phyloP scores from a whole-genome alignment of 1,140 invertebrate species.

The Agrypnia vestita region DNA sequence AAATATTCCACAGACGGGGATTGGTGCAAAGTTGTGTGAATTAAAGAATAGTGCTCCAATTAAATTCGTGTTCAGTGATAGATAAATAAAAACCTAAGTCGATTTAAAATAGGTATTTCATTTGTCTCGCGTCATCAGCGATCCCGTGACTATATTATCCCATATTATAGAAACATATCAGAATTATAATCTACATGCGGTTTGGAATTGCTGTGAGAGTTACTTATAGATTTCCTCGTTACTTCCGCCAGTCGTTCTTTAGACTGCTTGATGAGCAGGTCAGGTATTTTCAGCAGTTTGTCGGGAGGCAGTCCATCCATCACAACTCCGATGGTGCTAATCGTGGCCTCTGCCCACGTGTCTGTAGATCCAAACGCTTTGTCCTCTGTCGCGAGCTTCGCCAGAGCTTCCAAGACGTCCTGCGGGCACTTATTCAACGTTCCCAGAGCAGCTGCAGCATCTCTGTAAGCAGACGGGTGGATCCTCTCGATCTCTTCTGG shows the following conservation, averaged over 20 bases:
- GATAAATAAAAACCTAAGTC: too few relatives aligned
- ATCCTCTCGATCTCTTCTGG: conserved; percentile 69
- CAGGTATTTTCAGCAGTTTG: conserved; percentile 31
- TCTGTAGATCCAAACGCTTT: conserved; percentile 67
- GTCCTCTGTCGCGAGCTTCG: conserved; percentile 65
- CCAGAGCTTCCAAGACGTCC: conserved; percentile 66
- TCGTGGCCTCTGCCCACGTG: conserved; percentile 65
- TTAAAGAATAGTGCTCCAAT: too few relatives aligned
- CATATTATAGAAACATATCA: too few relatives aligned
- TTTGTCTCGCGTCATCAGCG: too few relatives aligned
- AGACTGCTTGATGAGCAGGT: neutral
- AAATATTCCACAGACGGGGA: too few relatives aligned
- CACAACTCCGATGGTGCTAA: conserved; percentile 64
- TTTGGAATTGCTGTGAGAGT: neutral
- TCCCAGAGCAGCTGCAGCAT: conserved; percentile 66
- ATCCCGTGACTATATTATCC: too few relatives aligned
- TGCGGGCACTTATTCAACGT: conserved; percentile 66
- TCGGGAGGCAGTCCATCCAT: conserved; percentile 63
- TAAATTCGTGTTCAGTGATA: too few relatives aligned
- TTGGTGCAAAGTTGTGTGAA: too few relatives aligned
- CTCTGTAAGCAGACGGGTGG: conserved; percentile 69
- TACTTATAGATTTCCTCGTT: neutral
- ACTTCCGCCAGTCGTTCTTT: conserved; percentile 6
- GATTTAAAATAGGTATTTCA: too few relatives aligned
- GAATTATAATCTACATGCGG: too few relatives aligned